Base-by-base conservation (phyloP, 2,888 invertebrate species). In the Euzetes globulus region DNA sequence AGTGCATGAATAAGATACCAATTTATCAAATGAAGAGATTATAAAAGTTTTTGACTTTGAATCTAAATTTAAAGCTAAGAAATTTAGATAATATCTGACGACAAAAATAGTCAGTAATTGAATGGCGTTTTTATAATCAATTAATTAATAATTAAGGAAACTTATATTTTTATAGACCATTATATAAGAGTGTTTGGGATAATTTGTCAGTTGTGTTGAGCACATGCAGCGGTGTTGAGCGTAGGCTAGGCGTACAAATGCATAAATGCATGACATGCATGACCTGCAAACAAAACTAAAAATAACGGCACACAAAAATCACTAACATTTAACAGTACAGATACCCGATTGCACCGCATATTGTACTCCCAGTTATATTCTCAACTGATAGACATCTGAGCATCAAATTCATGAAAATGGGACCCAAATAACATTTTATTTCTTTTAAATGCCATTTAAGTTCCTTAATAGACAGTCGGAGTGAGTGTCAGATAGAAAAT, bases 171-270 rank as follows among this genome's bases (percentile, higher is more conserved):
- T 27, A 60, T 22, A 19, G 63, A 37, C n/a, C 37, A 37, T 65
- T 19, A 19, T 60, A 33, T 60, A n/a, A 60, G 27, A 60, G 19
- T 19, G 63, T 58, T 58, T 65, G 37, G 37, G 63, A 37, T 65
- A 65, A 65, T 65, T 65, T 65, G 63, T 65, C 63, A 65, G 63
- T 33, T 27, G 22, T 52, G 25, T 7, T 29, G 29, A 65, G 63
- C n/a, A 33, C 37, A 65, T 37, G 29, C 37, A 33, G 7, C 19
- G 19, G 29, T 33, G 19, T 37, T 65, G 37, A 37, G 70, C 41
- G 70, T 45, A 22, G 41, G 45, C 37, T 25, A 25, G 17, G 37
- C 19, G n/a, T 47, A 5, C 17, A 41, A 47, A 68, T 68, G 37
- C 33, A 9, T 22, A 68, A 37, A 68, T 41, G 41, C 45, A 45